These are phyloP conservation scores for Percina caprodes DNA, from an alignment of 2,113 vertebrate genomes.

Conservation along the genomic window DNA sequence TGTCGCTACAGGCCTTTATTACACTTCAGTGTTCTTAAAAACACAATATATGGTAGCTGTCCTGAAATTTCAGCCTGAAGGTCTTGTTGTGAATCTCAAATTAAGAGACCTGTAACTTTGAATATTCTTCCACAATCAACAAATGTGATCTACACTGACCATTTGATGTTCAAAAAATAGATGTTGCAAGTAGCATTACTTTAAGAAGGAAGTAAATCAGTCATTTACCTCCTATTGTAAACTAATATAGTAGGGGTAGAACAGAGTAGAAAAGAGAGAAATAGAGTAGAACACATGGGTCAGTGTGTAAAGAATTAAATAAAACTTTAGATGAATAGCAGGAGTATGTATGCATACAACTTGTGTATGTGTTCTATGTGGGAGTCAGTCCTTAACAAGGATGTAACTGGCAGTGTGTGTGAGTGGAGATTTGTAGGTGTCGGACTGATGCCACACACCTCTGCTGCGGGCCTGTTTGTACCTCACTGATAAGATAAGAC, in stretches of 20 bases:
- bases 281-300: too few relatives aligned
- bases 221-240: neutral
- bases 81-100: neutral
- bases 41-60: too few relatives aligned
- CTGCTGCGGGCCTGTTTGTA: slow-evolving; percentile 41
- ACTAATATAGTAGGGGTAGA: neutral
- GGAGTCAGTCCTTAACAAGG: slow-evolving; percentile 2
- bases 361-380: slow-evolving; percentile 2
- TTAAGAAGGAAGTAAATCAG: neutral
- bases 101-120: neutral
- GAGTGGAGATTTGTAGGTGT: slow-evolving; percentile 49
- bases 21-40: neutral
- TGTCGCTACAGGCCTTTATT: neutral
- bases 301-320: too few relatives aligned
- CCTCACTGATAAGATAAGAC: slow-evolving; percentile 62
- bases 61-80: neutral
- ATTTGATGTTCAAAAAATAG: neutral
- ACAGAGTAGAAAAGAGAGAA: neutral
- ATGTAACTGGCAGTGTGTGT: slow-evolving; percentile 39
- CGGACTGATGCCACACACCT: slow-evolving; percentile 39
- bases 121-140: neutral
- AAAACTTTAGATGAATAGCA: too few relatives aligned
- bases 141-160: too few relatives aligned
- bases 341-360: too few relatives aligned
- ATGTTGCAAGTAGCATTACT: neutral